phyloP scores from a whole-genome alignment of 1,140 invertebrate genomes.

The Lucilia cuprina region DNA sequence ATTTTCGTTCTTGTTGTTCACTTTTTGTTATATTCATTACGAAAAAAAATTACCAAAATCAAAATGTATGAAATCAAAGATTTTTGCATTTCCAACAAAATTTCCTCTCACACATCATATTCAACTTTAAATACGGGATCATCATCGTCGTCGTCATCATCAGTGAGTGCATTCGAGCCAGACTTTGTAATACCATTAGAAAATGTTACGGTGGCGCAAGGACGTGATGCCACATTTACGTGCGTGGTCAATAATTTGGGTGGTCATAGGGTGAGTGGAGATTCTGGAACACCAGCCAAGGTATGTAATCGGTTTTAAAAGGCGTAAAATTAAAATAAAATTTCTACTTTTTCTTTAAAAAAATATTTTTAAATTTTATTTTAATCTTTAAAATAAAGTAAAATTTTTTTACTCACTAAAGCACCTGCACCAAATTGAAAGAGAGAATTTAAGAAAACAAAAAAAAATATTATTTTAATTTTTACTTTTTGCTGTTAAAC shows the following conservation, averaged over 20 bases:
- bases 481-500: background rate
- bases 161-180: slow-evolving; percentile 74
- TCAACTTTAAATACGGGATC: slow-evolving; percentile 1
- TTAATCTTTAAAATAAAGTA: background rate
- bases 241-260: slow-evolving; percentile 90
- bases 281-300: slow-evolving; percentile 74
- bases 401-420: background rate
- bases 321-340: slow-evolving; percentile 14
- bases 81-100: slow-evolving; percentile 62
- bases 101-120: slow-evolving; percentile 36
- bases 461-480: background rate
- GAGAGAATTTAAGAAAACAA: background rate
- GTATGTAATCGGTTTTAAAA: slow-evolving; percentile 71
- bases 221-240: slow-evolving; percentile 86
- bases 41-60: background rate
- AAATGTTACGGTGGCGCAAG: slow-evolving; percentile 86
- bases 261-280: slow-evolving; percentile 91
- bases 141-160: slow-evolving; percentile 38
- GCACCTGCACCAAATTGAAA: background rate
- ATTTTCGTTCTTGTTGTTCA: slow-evolving; percentile 35
- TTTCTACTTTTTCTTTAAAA: slow-evolving; percentile 10
- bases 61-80: slow-evolving; percentile 44
- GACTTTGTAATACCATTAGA: slow-evolving; percentile 85
- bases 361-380: slow-evolving; percentile 14
- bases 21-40: slow-evolving; percentile 45